Conservation (phyloP, 2,797 vertebrate species). For the Enteromius thamalakanensis region DNA sequence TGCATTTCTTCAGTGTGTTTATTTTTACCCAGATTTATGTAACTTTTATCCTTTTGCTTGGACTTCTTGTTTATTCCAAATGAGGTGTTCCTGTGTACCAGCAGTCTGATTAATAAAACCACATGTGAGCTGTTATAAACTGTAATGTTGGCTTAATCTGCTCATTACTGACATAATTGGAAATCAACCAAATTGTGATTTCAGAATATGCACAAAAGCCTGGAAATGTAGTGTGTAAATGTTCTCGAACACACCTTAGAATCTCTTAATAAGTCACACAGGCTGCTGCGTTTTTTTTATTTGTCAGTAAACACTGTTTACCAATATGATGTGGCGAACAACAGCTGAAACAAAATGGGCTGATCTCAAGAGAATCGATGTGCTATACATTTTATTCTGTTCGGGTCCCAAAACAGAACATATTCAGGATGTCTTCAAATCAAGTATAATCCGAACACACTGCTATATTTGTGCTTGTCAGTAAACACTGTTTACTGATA, state of each 20-base stretch:
- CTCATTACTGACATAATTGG: not conserved
- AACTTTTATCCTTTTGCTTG: not conserved
- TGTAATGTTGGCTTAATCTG: not conserved
- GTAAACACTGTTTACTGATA: not conserved
- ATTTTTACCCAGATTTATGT: not conserved
- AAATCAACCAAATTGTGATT: not conserved
- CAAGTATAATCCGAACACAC: not conserved
- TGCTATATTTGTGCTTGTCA: not conserved
- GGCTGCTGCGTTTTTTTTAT: not conserved
- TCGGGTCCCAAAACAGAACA: not conserved
- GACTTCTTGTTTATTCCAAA: not conserved
- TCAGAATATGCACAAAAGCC: not conserved
- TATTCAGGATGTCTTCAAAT: not conserved
- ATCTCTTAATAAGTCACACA: not conserved
- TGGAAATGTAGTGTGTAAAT: not conserved
- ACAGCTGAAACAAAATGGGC: not conserved
- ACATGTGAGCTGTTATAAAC: not conserved
- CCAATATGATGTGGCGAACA: not conserved
- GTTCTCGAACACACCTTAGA: not conserved
- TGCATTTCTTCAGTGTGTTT: not conserved
- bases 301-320: not conserved
- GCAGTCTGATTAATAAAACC: not conserved
- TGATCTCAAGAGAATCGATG: not conserved
- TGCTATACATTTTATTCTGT: not conserved
- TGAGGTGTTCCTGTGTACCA: not conserved